Evolutionary conservation across 2,797 vertebrate genomes (phyloP), one percentile per base, ranked within the genome.

Genomic region (Poecilia picta): DNA sequence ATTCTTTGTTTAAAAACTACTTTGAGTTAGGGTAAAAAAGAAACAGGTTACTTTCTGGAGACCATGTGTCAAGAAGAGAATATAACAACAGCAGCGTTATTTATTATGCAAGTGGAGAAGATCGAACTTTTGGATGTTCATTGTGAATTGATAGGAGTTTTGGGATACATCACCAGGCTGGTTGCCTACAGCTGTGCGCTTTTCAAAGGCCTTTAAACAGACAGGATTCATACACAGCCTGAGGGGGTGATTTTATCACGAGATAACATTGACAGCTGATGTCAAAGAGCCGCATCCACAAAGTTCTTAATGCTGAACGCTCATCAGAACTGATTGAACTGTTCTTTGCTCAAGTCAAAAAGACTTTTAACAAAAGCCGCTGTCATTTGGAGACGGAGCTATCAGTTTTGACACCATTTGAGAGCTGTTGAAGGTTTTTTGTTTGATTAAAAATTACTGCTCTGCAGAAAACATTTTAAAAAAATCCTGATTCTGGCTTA

Each of bases 251-350:
- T 81, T 90, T 81, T 80, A 85, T 90, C 82, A 76, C 62, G 84
- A 86, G 85, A 82, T 72, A 87, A 82, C 84, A 88, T 74, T 92
- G 90, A 89, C 88, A 89, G 83, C 20, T 76, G 75, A 88, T 87
- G 89, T 87, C 82, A 89, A 83, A 88, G 87, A 78, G 80, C 75
- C 57, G n/a, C 72, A 76, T 86, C 80, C 51, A 73, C 59, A 41
- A 78, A 84, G 76, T 82, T 87, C 51, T 77, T 73, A 73, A 85
- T 79, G 72, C 73, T 70, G 75, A 88, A 81, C 83, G 31, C 75
- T 76, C 77, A 88, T 91, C 62, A 85, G 68, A 89, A 80, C 79
- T 47, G 43, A 86, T 33, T 87, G 64, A 83, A 88, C 57, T 80
- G 71, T 86, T 87, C 79, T 83, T 86, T 84, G 81, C 76, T 79